Evolutionary conservation across 2,888 invertebrate genomes (phyloP), one percentile per base, ranked within the genome.

Genomic region (Venusia cambrica): DNA sequence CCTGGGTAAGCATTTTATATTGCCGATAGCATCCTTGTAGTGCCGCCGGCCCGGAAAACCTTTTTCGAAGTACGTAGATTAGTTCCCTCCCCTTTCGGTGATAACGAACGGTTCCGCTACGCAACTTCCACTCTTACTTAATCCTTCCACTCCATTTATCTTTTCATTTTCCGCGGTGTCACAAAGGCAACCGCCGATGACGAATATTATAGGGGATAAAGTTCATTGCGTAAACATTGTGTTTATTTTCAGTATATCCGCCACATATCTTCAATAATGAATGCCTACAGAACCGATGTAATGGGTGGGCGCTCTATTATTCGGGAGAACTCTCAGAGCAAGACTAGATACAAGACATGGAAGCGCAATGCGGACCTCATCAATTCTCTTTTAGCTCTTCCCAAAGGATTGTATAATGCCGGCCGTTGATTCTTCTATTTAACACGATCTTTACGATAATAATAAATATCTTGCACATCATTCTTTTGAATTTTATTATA

Each of bases 301-400:
- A 34, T 48, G 14, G 59, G 43, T 10, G 57, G 42, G 1, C 43
- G 51, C 7, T 43, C 63, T 25, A 39, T 62, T 22, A 45, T 70
- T 2, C 61, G 72, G 49, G 67, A 62, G 0, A 66, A 73, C 34
- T 53, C 67, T 1, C 46, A 60, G n/a, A 48, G 66, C 22, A 59
- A 73, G 39, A 73, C 65, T 1, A 72, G 71, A 43, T 76, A 65
- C 44, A 67, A 63, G 39, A 64, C 79, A 19, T 85, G 88, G 45
- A 93, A 93, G 57, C 83, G 93, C 2, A 93, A 93, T 57, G 92
- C 92, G 0, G 93, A 93, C 58, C 74, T 92, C 3, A 93, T 92
- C 51, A 93, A 92, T 64, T 92, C 93, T 0, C 81, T 94, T n/a
- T 75, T 94, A 17, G 90, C 92, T n/a, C 70, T 94, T 26, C 94